A percentile compares a stretch with the other conserved stretches of the same genome.
These are phyloP conservation scores for Lepidonotus clava DNA, from an alignment of 2,888 invertebrate genomes.

Conservation along the genomic window DNA sequence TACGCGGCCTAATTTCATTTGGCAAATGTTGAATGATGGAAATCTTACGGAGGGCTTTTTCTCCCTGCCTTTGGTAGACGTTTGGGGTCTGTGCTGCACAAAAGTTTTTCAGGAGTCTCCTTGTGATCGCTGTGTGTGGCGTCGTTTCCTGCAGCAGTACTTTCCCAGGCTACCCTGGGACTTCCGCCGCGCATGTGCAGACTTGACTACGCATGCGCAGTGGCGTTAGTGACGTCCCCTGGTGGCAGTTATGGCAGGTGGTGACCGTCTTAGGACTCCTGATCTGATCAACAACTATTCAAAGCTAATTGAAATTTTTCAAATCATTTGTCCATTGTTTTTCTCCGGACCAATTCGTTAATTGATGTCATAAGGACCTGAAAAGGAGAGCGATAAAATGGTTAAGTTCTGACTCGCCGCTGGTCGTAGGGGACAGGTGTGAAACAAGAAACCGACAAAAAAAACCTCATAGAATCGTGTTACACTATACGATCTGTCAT, in stretches of 20 bases:
- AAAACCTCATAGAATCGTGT: too few relatives aligned
- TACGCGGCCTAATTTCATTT: not conserved
- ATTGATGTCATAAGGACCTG: constrained; percentile 20
- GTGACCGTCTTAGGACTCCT: constrained; percentile 19
- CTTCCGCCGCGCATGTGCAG: not conserved
- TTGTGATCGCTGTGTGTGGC: not conserved
- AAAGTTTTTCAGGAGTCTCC: not conserved
- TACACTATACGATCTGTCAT: too few relatives aligned
- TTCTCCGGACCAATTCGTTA: constrained; percentile 27
- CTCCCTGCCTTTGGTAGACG: not conserved
- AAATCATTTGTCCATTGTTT: constrained; percentile 16
- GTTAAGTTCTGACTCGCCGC: not conserved
- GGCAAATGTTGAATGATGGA: constrained; percentile 38
- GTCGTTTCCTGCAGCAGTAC: too few relatives aligned
- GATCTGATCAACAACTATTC: constrained; percentile 45
- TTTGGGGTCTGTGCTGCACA: not conserved
- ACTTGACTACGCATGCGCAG: not conserved
- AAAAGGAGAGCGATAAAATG: constrained; percentile 14
- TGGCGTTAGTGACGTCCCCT: constrained; percentile 16
- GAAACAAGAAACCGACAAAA: too few relatives aligned
- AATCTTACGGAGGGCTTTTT: not conserved
- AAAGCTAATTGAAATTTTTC: constrained; percentile 45
- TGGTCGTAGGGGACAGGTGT: constrained; percentile 11
- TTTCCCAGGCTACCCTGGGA: not conserved
- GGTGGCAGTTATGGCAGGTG: constrained; percentile 26